A percentile compares a stretch with the other conserved stretches of the same genome.
phyloP scores from a whole-genome alignment of 2,888 invertebrate species.

The Andrena minutula region DNA sequence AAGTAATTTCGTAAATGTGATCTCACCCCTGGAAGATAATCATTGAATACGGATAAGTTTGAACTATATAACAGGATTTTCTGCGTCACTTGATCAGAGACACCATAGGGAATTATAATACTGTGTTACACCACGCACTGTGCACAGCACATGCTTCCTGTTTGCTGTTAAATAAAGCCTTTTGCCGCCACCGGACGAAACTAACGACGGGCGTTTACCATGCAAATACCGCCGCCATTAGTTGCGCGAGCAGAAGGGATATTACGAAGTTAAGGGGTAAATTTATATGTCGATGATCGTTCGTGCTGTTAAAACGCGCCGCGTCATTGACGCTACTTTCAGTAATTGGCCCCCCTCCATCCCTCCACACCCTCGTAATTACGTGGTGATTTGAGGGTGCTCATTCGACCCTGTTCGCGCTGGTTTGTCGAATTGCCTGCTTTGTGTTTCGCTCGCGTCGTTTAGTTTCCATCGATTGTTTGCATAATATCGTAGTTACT shows the following conservation, averaged over 20 bases:
- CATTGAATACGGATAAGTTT: background rate
- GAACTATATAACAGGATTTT: background rate
- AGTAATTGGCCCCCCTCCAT: conserved; percentile 36
- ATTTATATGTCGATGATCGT: conserved; percentile 49
- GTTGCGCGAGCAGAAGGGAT: conserved; percentile 52
- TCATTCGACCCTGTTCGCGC: background rate
- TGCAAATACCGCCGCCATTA: conserved; percentile 68
- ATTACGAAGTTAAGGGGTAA: conserved; percentile 60
- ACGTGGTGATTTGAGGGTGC: conserved; percentile 8
- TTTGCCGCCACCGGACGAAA: conserved; percentile 57
- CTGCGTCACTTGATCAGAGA: background rate
- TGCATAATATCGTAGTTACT: conserved; percentile 1
- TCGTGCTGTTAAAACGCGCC: conserved; percentile 30
- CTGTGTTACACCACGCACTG: conserved; percentile 33
- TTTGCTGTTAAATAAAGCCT: conserved; percentile 74
- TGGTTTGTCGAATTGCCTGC: conserved; percentile 5
- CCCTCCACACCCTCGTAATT: conserved; percentile 25
- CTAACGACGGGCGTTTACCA: conserved; percentile 68
- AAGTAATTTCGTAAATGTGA: too few relatives aligned
- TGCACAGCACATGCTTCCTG: conserved; percentile 53
- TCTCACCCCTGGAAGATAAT: too few relatives aligned
- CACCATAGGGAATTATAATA: conserved; percentile 17
- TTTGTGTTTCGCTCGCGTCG: conserved; percentile 21
- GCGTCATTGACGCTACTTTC: conserved; percentile 50
- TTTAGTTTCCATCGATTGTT: background rate